A percentile compares a stretch with the other conserved stretches of the same genome.
Evolutionary conservation across 2,797 vertebrate species (phyloP).

Genomic region (Sebastes oblongus): DNA sequence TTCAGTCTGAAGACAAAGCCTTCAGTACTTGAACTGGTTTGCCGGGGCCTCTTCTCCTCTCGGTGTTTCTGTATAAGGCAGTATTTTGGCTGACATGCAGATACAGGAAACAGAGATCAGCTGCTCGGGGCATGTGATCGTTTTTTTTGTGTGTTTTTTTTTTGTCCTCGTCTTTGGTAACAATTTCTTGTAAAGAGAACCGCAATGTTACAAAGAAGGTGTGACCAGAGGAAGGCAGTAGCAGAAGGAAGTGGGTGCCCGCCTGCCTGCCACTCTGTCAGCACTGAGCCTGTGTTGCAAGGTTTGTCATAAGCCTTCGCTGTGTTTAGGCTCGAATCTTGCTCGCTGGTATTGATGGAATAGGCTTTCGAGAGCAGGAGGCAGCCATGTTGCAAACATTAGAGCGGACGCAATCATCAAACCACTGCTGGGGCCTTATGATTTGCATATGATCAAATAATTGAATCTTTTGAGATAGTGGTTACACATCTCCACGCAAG

Average conservation of each 20-base stretch:
- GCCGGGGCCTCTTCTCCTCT: constrained; percentile 45
- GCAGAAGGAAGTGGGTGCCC: constrained; percentile 80
- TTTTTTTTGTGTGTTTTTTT: constrained; percentile 30
- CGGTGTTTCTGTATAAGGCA: constrained; percentile 75
- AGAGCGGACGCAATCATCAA: not conserved
- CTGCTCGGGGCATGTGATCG: constrained; percentile 78
- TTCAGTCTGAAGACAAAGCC: constrained; percentile 38
- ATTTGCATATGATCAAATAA: constrained; percentile 20
- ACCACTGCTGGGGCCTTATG: not conserved
- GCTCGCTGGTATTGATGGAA: not conserved
- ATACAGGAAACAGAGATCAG: constrained; percentile 84
- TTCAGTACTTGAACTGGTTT: constrained; percentile 62
- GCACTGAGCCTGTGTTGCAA: constrained; percentile 75
- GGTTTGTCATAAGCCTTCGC: constrained; percentile 19
- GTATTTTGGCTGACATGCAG: constrained; percentile 75
- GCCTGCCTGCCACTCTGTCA: constrained; percentile 70
- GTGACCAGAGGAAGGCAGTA: constrained; percentile 75
- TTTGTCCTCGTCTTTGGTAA: constrained; percentile 79
- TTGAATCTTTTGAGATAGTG: not conserved
- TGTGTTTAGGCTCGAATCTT: not conserved
- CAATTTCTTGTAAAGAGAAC: constrained; percentile 83
- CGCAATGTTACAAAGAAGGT: constrained; percentile 75
- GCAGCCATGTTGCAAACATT: constrained; percentile 31
- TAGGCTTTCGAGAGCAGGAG: constrained; percentile 26
- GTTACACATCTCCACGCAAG: not conserved